Evolutionary conservation across 1,140 invertebrate genomes (phyloP).

Genomic region (Cyphomyrmex costatus): DNA sequence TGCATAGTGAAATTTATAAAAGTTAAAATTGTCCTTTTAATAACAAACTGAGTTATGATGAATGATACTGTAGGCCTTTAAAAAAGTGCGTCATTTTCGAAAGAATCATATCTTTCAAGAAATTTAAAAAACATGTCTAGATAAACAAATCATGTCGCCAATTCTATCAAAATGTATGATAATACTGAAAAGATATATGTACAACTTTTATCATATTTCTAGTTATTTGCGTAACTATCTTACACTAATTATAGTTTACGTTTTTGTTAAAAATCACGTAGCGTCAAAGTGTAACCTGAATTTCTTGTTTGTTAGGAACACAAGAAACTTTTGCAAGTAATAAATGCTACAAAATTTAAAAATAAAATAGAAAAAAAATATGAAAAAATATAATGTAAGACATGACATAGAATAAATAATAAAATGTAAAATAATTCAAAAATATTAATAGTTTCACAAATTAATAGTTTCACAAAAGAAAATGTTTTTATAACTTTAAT

Average conservation of each 20-base stretch:
- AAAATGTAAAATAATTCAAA: neutral
- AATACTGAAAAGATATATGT: slow-evolving; percentile 79
- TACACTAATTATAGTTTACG: slow-evolving; percentile 60
- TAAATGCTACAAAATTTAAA: neutral
- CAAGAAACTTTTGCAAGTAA: slow-evolving; percentile 33
- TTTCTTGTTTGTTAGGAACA: slow-evolving; percentile 30
- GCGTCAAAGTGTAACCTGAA: slow-evolving; percentile 20
- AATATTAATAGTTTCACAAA: neutral
- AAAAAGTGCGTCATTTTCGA: slow-evolving; percentile 26
- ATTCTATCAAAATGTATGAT: slow-evolving; percentile 65
- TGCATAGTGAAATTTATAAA: slow-evolving; percentile 11
- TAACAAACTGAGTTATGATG: slow-evolving; percentile 14
- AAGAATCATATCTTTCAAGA: slow-evolving; percentile 49
- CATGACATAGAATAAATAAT: neutral
- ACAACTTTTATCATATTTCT: slow-evolving; percentile 66
- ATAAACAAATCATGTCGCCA: slow-evolving; percentile 55
- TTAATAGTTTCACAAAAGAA: too few relatives aligned
- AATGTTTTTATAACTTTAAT: neutral
- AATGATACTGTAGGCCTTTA: slow-evolving; percentile 29
- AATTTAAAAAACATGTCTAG: slow-evolving; percentile 36
- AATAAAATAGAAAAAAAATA: slow-evolving; percentile 6
- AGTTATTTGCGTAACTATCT: slow-evolving; percentile 55
- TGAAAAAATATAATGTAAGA: neutral
- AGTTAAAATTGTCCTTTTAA: neutral
- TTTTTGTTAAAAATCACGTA: slow-evolving; percentile 40